These are phyloP conservation scores for Lucinisca nassula DNA, from an alignment of 2,888 invertebrate genomes.

Conservation along the genomic window DNA sequence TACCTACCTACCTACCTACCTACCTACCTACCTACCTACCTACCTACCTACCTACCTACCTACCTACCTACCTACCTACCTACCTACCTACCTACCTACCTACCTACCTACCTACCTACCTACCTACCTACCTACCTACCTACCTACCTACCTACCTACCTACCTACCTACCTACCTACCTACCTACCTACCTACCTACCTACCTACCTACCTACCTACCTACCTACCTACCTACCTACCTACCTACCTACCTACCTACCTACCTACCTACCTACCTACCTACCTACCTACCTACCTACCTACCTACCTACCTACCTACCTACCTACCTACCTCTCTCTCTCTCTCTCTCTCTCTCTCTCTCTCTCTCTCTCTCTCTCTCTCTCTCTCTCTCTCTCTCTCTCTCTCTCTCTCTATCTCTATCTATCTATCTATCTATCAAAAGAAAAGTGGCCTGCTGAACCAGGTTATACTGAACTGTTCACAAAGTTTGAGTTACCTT, in stretches of 20 bases:
- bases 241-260: neutral
- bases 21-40: neutral
- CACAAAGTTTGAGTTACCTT: no score
- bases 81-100: neutral
- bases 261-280: neutral
- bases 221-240: neutral
- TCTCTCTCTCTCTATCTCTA: no score
- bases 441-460: no score
- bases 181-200: neutral
- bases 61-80: neutral
- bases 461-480: no score
- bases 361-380: no score
- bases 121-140: neutral
- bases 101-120: neutral
- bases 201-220: neutral
- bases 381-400: no score
- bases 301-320: neutral
- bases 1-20: neutral
- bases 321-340: no score
- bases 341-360: no score
- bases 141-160: neutral
- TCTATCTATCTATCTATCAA: no score
- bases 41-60: neutral
- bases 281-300: neutral
- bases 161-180: neutral